phyloP scores from a whole-genome alignment of 1,140 invertebrate genomes.

The Drosophila asahinai region DNA sequence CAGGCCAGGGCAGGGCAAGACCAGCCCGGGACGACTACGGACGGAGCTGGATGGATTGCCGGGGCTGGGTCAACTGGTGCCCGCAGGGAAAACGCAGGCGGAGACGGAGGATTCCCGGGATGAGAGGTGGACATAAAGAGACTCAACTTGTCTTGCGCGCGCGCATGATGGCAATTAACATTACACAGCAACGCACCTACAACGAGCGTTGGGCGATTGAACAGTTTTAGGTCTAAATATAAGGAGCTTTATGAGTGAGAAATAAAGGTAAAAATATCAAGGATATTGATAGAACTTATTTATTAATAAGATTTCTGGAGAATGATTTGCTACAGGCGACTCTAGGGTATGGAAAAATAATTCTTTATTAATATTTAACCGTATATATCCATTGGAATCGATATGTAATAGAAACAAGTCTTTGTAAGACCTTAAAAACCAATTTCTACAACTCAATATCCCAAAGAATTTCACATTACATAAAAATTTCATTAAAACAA shows the following conservation, averaged over 20 bases:
- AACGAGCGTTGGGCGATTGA: slow-evolving; percentile 13
- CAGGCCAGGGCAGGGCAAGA: slow-evolving; percentile 21
- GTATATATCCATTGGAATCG: background rate
- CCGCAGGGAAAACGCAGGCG: slow-evolving; percentile 39
- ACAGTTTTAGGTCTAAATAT: background rate
- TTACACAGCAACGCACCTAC: slow-evolving; percentile 40
- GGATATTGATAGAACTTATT: too few relatives aligned
- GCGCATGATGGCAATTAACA: slow-evolving; percentile 75
- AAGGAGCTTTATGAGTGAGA: background rate
- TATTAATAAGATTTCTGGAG: too few relatives aligned
- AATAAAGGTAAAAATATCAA: background rate
- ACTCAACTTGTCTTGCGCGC: slow-evolving; percentile 70
- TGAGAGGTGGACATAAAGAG: slow-evolving; percentile 42
- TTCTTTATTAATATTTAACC: too few relatives aligned
- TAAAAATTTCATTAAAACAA: background rate
- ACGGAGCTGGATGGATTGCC: slow-evolving; percentile 22
- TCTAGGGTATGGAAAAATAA: background rate
- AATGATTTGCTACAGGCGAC: background rate
- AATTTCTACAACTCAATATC: background rate
- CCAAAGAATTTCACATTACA: background rate
- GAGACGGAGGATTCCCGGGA: slow-evolving; percentile 4
- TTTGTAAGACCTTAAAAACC: background rate
- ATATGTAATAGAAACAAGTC: background rate
- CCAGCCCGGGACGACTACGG: background rate
- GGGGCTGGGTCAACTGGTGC: slow-evolving; percentile 55